phyloP scores from a whole-genome alignment of 2,888 invertebrate genomes.

The Pandemis heparana region DNA sequence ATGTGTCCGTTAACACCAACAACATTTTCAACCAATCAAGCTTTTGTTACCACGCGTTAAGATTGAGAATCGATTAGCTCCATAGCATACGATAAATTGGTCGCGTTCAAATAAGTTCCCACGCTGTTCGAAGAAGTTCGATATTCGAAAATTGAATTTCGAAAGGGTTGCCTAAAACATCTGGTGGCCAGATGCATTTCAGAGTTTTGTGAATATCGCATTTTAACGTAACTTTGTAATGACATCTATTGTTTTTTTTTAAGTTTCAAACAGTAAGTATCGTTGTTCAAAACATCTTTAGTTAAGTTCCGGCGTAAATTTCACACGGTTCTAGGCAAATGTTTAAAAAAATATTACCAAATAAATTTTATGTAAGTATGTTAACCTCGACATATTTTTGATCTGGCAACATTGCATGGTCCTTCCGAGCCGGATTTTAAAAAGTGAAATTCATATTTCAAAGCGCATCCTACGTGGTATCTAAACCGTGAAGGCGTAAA shows the following conservation, averaged over 20 bases:
- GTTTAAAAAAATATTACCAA: too few species aligned
- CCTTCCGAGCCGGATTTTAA: background rate
- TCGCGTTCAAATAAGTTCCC: constrained; percentile 52
- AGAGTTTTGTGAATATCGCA: constrained; percentile 9
- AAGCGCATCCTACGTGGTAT: constrained; percentile 22
- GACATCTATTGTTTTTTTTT: constrained; percentile 15
- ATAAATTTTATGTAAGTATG: too few species aligned
- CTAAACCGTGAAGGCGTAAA: constrained; percentile 22
- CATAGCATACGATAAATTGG: constrained; percentile 32
- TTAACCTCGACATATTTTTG: background rate
- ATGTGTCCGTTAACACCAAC: constrained; percentile 29
- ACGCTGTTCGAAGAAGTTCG: constrained; percentile 55
- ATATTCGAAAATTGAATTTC: constrained; percentile 50
- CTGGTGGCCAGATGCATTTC: constrained; percentile 51
- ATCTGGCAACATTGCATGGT: constrained; percentile 5
- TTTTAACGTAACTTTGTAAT: constrained; percentile 29
- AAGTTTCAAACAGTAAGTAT: background rate
- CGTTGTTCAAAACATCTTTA: constrained; percentile 8
- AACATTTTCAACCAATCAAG: background rate
- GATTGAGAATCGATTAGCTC: constrained; percentile 22
- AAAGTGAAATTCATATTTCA: constrained; percentile 19
- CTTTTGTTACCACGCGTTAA: constrained; percentile 41
- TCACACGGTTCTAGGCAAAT: background rate
- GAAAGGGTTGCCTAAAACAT: constrained; percentile 58
- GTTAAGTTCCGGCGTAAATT: constrained; percentile 18